These are phyloP conservation scores for Drosophila neonasuta DNA, from an alignment of 2,888 invertebrate species.

Conservation along the genomic window DNA sequence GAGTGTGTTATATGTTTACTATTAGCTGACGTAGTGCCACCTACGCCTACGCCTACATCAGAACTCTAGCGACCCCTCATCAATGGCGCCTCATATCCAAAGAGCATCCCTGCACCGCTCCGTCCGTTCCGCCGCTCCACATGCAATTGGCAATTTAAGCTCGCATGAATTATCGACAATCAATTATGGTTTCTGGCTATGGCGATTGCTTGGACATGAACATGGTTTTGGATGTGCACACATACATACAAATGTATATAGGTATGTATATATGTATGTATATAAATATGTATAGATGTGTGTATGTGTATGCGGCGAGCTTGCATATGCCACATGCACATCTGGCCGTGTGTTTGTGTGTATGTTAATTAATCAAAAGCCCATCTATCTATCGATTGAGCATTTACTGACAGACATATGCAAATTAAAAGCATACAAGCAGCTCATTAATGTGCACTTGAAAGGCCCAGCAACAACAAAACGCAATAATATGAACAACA, in stretches of 20 bases:
- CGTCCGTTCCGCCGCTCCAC: constrained; percentile 18
- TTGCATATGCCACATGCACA: constrained; percentile 3
- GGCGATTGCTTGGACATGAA: constrained; percentile 31
- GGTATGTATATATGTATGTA: constrained; percentile 9
- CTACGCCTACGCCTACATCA: constrained; percentile 12
- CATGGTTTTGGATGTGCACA: constrained; percentile 11
- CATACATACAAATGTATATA: constrained; percentile 13
- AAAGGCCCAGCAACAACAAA: constrained; percentile 42
- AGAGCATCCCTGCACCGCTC: background rate
- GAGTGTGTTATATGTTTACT: constrained; percentile 51
- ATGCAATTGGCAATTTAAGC: constrained; percentile 80
- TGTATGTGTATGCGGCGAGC: constrained; percentile 3
- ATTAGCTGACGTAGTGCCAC: constrained; percentile 48
- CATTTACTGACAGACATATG: constrained; percentile 70
- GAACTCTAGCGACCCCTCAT: background rate
- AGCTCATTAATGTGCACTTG: constrained; percentile 68
- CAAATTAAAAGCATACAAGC: constrained; percentile 74
- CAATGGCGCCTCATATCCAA: background rate
- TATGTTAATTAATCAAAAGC: constrained; percentile 74
- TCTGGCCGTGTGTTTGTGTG: constrained; percentile 28
- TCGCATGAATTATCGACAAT: constrained; percentile 80
- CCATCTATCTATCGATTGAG: constrained; percentile 72
- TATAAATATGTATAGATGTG: background rate
- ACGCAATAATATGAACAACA: constrained; percentile 1
- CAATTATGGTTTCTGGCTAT: constrained; percentile 75